A percentile compares a stretch with the other conserved stretches of the same genome.
These are phyloP conservation scores for Myotis findleyi DNA, from an alignment of 2,797 vertebrate genomes.

Conservation along the genomic window DNA sequence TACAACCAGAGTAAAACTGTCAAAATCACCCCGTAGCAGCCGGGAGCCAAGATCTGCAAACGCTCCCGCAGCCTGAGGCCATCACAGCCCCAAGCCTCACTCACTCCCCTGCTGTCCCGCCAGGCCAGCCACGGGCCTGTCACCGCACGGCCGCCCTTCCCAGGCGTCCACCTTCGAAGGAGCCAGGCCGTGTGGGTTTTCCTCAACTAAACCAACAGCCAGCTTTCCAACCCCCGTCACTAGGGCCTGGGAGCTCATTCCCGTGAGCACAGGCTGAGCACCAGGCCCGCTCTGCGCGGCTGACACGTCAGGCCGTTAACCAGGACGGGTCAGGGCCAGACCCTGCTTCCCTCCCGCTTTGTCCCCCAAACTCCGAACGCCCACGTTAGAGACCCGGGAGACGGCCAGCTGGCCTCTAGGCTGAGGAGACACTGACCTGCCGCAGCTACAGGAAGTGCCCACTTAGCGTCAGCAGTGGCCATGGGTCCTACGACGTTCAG, in stretches of 20 bases:
- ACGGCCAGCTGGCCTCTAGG: not conserved
- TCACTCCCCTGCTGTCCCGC: not conserved
- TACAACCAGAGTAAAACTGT: not conserved
- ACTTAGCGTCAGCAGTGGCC: not conserved
- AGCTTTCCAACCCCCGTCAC: not conserved
- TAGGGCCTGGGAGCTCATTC: not conserved
- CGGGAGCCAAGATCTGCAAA: not conserved
- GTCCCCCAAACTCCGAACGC: not conserved
- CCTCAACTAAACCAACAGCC: not conserved
- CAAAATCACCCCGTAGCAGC: not conserved
- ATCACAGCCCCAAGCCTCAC: rapidly evolving
- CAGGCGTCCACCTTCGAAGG: too few relatives aligned
- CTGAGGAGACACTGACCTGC: not conserved
- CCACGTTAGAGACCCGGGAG: not conserved
- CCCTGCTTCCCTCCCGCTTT: not conserved
- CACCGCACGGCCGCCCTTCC: not conserved
- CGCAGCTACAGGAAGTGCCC: not conserved
- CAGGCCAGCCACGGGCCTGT: not conserved
- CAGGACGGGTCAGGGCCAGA: not conserved
- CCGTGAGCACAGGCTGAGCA: rapidly evolving
- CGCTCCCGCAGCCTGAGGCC: rapidly evolving
- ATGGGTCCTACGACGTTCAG: rapidly evolving
- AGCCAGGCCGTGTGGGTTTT: too few relatives aligned
- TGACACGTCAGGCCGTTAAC: not conserved
- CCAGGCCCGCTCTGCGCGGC: not conserved